These are phyloP conservation scores for Tarsius wallacei DNA, from an alignment of 2,797 vertebrate species.

Conservation along the genomic window DNA sequence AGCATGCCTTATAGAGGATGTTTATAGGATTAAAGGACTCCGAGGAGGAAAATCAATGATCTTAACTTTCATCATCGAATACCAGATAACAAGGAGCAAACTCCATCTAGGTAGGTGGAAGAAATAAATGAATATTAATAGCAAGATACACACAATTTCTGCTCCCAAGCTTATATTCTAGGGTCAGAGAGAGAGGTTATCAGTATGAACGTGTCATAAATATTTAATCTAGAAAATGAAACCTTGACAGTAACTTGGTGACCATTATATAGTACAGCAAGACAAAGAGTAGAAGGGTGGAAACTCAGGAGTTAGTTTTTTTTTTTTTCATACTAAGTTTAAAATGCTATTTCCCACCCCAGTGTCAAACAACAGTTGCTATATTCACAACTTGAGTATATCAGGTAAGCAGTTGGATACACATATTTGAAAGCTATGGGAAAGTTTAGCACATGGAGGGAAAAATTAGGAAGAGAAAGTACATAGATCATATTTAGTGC, in stretches of 20 bases:
- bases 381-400: neutral
- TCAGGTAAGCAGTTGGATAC: neutral
- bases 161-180: neutral
- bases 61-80: neutral
- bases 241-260: neutral
- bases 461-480: neutral
- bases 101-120: neutral
- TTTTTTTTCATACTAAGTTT: neutral
- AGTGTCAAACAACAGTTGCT: neutral
- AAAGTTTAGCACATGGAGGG: neutral
- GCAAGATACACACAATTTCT: neutral
- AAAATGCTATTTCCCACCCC: neutral
- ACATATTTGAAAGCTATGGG: neutral
- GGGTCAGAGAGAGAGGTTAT: neutral
- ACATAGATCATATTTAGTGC: neutral
- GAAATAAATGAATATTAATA: neutral
- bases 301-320: neutral
- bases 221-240: neutral
- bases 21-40: conserved; percentile 11
- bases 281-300: neutral
- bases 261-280: neutral
- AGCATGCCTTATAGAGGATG: neutral
- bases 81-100: neutral
- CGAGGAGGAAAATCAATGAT: conserved; percentile 9
- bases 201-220: neutral